A percentile compares a stretch with the other conserved stretches of the same genome.
Evolutionary conservation across 2,888 invertebrate genomes (phyloP).

Genomic region (Tuta absoluta): DNA sequence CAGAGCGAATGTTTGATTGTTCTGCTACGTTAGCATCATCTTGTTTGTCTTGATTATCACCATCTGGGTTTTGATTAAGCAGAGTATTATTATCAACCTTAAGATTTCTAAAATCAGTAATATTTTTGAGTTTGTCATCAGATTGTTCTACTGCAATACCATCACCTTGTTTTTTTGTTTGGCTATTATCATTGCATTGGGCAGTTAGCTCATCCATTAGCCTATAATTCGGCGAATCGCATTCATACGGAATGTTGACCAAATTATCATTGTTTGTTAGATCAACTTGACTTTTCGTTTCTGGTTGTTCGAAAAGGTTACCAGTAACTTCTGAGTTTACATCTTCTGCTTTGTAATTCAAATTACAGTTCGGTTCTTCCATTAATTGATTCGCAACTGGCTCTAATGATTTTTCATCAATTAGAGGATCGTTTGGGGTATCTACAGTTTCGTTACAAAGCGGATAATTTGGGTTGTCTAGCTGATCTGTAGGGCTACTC

Average conservation of each 20-base stretch:
- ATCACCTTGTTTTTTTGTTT: too few relatives aligned
- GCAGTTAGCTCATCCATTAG: not conserved
- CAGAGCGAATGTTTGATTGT: too few relatives aligned
- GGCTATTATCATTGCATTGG: not conserved
- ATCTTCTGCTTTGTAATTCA: not conserved
- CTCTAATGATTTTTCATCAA: not conserved
- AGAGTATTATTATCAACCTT: not conserved
- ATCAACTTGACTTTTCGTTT: not conserved
- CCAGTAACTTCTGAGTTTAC: not conserved
- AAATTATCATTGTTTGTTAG: not conserved
- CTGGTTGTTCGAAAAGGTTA: not conserved
- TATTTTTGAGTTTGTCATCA: too few relatives aligned
- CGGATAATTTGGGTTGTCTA: not conserved
- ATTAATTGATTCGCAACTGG: not conserved
- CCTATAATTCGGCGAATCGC: too few relatives aligned
- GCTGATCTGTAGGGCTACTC: not conserved
- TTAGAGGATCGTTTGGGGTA: not conserved
- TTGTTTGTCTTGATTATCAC: too few relatives aligned
- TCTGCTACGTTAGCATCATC: too few relatives aligned
- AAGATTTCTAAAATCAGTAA: not conserved
- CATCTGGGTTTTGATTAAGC: too few relatives aligned
- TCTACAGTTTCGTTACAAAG: not conserved
- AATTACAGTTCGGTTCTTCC: not conserved
- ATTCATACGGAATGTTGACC: not conserved
- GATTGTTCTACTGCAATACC: too few relatives aligned